A percentile compares a stretch with the other conserved stretches of the same genome.
phyloP scores from a whole-genome alignment of 1,140 invertebrate species.

The Meloidogyne exigua region DNA sequence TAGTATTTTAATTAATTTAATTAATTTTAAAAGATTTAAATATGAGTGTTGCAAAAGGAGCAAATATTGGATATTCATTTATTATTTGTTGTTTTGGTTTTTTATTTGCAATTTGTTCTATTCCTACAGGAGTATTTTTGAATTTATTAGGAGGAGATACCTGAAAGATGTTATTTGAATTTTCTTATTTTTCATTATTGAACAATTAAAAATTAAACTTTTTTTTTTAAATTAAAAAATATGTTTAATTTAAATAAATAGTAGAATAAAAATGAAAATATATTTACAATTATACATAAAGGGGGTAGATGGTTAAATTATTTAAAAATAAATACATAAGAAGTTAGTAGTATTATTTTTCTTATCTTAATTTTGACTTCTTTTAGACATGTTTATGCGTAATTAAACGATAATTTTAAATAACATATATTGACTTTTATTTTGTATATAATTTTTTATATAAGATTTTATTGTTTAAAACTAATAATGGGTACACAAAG shows the following conservation, averaged over 20 bases:
- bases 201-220: neutral
- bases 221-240: neutral
- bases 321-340: no score
- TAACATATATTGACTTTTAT: no score
- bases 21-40: neutral
- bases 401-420: no score
- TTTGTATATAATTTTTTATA: neutral
- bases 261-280: no score
- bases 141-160: neutral
- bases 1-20: neutral
- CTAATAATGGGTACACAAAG: neutral
- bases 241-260: no score
- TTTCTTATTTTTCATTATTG: neutral
- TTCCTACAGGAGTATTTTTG: neutral
- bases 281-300: no score
- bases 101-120: neutral
- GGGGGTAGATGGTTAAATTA: no score
- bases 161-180: neutral
- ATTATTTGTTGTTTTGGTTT: neutral
- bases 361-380: no score
- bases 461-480: neutral
- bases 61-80: neutral
- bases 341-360: no score
- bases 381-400: no score
- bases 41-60: slow-evolving; percentile 1